phyloP scores from a whole-genome alignment of 2,888 invertebrate species.

The Pyrrhosoma nymphula region DNA sequence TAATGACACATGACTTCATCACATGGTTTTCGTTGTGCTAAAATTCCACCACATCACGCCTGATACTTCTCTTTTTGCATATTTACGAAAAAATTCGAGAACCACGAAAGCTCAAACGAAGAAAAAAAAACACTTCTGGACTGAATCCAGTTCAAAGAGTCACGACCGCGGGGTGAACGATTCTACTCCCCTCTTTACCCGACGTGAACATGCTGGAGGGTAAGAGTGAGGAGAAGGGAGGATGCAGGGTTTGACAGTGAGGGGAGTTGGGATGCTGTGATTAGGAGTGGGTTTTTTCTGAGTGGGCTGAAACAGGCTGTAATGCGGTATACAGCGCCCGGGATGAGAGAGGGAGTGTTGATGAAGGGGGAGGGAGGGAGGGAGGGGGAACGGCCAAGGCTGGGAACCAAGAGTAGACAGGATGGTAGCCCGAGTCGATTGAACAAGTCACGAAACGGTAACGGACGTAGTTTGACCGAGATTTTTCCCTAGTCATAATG shows the following conservation, averaged over 20 bases:
- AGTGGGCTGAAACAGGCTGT: not conserved
- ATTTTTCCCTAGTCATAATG: too few relatives aligned
- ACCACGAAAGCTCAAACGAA: too few relatives aligned
- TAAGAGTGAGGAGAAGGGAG: not conserved
- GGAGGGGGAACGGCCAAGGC: not conserved
- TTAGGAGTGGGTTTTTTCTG: constrained; percentile 9
- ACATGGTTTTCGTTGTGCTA: too few relatives aligned
- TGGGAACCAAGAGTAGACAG: not conserved
- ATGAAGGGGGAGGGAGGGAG: too few relatives aligned
- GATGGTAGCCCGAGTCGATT: not conserved
- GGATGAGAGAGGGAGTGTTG: not conserved
- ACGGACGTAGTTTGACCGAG: too few relatives aligned
- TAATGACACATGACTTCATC: too few relatives aligned
- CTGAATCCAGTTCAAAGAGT: not conserved
- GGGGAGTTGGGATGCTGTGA: not conserved
- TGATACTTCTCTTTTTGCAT: too few relatives aligned
- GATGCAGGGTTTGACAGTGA: not conserved
- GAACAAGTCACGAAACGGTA: not conserved
- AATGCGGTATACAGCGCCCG: not conserved
- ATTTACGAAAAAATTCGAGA: too few relatives aligned
- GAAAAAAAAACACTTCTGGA: not conserved
- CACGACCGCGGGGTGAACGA: not conserved
- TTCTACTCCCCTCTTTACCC: not conserved
- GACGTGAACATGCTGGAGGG: not conserved
- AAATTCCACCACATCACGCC: too few relatives aligned